Conservation (phyloP, 2,797 vertebrate species). For the Hemitrygon akajei region DNA sequence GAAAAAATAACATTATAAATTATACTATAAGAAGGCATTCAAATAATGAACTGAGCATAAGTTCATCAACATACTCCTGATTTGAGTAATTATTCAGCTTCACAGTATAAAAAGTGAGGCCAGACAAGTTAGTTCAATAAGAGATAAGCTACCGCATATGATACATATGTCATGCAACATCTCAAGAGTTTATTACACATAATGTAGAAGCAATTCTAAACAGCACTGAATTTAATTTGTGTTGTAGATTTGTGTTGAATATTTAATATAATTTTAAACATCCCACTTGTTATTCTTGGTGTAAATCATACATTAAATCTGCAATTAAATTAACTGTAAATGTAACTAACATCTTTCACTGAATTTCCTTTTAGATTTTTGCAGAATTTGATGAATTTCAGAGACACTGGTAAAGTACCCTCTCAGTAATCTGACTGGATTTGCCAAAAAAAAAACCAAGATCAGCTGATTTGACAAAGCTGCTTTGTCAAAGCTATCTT, state of each 20-base stretch:
- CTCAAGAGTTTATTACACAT: not conserved
- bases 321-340: not conserved
- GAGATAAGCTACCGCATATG: not conserved
- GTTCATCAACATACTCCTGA: not conserved
- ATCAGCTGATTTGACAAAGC: not conserved
- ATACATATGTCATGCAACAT: not conserved
- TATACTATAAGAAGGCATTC: not conserved
- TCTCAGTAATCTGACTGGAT: not conserved
- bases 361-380: not conserved
- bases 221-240: not conserved
- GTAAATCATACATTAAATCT: not conserved
- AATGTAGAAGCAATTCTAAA: not conserved
- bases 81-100: not conserved
- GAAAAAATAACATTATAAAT: not conserved
- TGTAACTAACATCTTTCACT: not conserved
- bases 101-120: not conserved
- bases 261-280: not conserved
- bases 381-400: not conserved
- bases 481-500: not conserved
- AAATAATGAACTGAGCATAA: not conserved
- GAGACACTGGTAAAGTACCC: not conserved
- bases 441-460: not conserved
- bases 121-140: not conserved
- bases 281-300: not conserved
- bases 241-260: not conserved